Evolutionary conservation across 1,140 invertebrate genomes (phyloP), one percentile per base, ranked within the genome.

Genomic region (Muscidifurax raptorellus): DNA sequence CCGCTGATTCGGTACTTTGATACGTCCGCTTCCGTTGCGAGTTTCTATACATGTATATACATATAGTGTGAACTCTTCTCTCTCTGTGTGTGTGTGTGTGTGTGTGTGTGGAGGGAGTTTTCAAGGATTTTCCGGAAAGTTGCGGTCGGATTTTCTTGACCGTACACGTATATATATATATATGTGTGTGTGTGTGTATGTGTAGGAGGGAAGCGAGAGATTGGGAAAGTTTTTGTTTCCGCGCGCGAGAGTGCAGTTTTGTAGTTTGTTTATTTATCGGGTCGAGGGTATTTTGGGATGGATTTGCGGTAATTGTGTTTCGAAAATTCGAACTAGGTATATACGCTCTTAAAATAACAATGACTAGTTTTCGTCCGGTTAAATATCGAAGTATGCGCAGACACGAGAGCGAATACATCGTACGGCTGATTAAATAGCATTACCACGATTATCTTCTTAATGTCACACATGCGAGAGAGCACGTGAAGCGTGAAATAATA

Each of bases 1-100:
- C 25, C 66, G 66, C 27, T 69, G 66, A 69, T 69, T 69, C 66
- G 66, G 27, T 69, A 66, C 27, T 69, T 69, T 69, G 66, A 69
- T 69, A 69, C 66, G 27, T 69, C 66, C 66, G 66, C 66, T 69
- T 27, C 66, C 66, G 25, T 27, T 13, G 9, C 66, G 64, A 59
- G 18, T 40, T n/a, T 64, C 59, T 18, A 4, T 22, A 10, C 64
- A 22, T 6, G 64, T 27, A 66, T 7, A 66, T 25, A 6, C 64
- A 1, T 47, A 13, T 7, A 22, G 52, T 18, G 52, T 59, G 52
- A 59, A 59, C 18, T 59, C 2, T 18, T 59, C 2, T 18, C 22
- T 22, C 22, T 59, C 5, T 22, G 22, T n/a, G 18, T 59, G 36
- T 40, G 36, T 40, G 36, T 40, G 36, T 6, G 36, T 6, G 36